Base-by-base conservation (phyloP, 1,140 invertebrate species). In the Dendrolimus punctatus region DNA sequence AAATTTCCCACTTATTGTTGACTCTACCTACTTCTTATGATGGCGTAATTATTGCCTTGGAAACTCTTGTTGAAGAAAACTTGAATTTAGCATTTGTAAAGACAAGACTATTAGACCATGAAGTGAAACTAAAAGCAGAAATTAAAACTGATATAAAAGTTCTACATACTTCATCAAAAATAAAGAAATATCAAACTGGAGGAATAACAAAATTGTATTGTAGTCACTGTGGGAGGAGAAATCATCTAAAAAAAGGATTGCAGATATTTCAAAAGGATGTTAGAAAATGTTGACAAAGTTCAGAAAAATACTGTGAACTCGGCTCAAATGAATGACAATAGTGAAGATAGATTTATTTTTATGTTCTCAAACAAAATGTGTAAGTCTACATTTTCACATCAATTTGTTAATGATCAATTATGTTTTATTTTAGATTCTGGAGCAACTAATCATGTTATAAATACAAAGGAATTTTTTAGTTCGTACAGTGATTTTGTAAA, bases 61-160 rank as follows among this genome's bases (percentile, higher is more conserved):
- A 87, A 66, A 85, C 80, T 4, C 51, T 85, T 39, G 55, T 68
- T 0, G 69, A 76, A 50, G 67, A 76, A 49, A 73, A 72, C 55
- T 53, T 80, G 52, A 80, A 63, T 23, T 65, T 80, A 46, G 66
- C 56, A 23, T 84, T 83, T 69, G 74, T 83, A 8, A 84, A 85
- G 64, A 73, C 62, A 9, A 48, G 71, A 53, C 57, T 83, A n/a
- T 57, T 82, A n/a, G 80, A 85, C 54, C 71, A 81, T 44, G 79
- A 85, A 60, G 69, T 73, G 9, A 83, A 85, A 55, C 44, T 78
- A 23, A 68, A 53, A 55, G 61, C 61, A 37, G 64, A 66, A 43
- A 57, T 53, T 8, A 64, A 51, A 5, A 51, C 6, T 2, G 43
- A 41, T 8, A 39, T 2, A 39, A 46, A 39, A 46, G 36, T 52